Percentiles rank a stretch among this genome's conserved stretches.
Conservation (phyloP, 1,140 invertebrate genomes). For the Hyles vespertilio region DNA sequence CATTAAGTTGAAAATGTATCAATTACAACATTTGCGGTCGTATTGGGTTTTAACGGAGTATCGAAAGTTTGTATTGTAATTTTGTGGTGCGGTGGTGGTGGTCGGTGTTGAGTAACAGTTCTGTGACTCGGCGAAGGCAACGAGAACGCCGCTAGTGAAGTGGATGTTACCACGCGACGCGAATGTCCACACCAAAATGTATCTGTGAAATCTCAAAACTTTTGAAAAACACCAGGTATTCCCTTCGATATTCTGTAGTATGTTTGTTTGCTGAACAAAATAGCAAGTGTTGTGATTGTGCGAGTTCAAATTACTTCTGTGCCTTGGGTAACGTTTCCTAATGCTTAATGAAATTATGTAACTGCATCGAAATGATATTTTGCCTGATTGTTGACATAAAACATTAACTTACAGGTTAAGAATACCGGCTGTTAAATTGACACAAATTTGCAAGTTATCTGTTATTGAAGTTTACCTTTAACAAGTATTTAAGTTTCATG, state of each 20-base stretch:
- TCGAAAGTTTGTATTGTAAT: not conserved
- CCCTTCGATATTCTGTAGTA: not conserved
- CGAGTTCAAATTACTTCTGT: not conserved
- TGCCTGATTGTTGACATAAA: no score
- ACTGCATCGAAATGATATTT: not conserved
- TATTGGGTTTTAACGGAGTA: no score
- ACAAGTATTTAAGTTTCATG: no score
- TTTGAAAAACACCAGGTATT: not conserved
- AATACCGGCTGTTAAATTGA: no score
- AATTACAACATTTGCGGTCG: no score
- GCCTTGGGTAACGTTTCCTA: not conserved
- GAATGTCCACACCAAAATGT: constrained; percentile 5
- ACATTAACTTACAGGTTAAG: no score
- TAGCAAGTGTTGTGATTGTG: not conserved
- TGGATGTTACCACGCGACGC: constrained; percentile 7
- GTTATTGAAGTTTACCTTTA: no score
- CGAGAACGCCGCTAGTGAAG: constrained; percentile 9
- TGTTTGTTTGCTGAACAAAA: no score
- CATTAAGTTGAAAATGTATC: no score
- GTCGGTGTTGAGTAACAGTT: constrained; percentile 24
- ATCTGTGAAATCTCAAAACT: not conserved
- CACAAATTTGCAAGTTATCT: no score
- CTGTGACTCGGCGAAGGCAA: constrained; percentile 4
- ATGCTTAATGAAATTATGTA: constrained; percentile 4
- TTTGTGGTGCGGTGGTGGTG: constrained; percentile 9